phyloP scores from a whole-genome alignment of 2,113 vertebrate species.

The Thunnus maccoyii region DNA sequence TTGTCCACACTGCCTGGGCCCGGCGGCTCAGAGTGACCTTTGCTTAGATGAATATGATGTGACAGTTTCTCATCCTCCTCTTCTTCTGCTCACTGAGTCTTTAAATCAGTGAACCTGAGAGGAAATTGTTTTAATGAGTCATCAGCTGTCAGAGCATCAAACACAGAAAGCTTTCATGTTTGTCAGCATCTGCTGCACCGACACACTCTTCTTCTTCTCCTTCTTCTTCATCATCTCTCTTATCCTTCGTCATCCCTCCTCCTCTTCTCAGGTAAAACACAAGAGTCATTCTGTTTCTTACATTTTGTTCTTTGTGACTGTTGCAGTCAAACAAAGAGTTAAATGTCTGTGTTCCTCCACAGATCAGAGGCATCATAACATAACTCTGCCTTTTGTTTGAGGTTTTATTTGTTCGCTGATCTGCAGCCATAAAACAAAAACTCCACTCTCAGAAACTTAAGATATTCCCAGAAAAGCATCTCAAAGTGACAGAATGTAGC shows the following conservation, averaged over 20 bases:
- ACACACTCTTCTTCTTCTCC: not conserved
- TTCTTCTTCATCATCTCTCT: not conserved
- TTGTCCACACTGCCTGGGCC: not conserved
- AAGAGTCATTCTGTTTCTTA: not conserved
- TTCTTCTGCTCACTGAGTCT: not conserved
- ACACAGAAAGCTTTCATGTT: conserved; percentile 38
- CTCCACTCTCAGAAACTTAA: too few species aligned
- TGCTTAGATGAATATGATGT: conserved; percentile 6
- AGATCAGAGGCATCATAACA: too few species aligned
- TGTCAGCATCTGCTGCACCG: conserved; percentile 1
- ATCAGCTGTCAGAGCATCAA: conserved; percentile 41
- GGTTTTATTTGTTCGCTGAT: too few species aligned
- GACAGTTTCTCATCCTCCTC: not conserved
- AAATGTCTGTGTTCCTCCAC: not conserved
- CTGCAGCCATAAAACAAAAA: too few species aligned
- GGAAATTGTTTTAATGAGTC: conserved; percentile 54
- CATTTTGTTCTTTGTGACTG: not conserved
- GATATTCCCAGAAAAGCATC: too few species aligned
- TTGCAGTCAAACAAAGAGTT: not conserved
- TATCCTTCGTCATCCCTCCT: not conserved
- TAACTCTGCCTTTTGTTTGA: too few species aligned
- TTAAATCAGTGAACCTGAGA: conserved; percentile 21
- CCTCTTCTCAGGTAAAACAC: not conserved
- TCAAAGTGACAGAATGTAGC: too few species aligned
- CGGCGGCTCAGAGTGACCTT: conserved; percentile 26